phyloP scores from a whole-genome alignment of 1,140 invertebrate genomes.

The Cotesia vestalis region DNA sequence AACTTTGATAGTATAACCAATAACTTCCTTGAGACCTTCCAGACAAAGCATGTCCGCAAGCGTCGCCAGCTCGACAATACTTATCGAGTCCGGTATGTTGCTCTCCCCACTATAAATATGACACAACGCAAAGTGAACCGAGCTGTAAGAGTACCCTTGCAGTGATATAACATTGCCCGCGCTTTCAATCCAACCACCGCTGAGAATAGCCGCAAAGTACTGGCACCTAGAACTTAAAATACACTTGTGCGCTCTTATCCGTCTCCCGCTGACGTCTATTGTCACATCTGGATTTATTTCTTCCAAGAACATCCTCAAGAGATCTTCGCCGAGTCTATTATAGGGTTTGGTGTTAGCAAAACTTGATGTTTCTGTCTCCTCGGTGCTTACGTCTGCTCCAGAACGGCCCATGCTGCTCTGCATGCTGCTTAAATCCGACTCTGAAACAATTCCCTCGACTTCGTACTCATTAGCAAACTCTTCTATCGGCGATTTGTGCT shows the following conservation, averaged over 20 bases:
- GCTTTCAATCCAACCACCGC: slow-evolving; percentile 83
- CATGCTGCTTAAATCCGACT: slow-evolving; percentile 68
- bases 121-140: slow-evolving; percentile 87
- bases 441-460: slow-evolving; percentile 58
- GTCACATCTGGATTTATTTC: slow-evolving; percentile 87
- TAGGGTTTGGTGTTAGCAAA: slow-evolving; percentile 64
- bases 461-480: slow-evolving; percentile 49
- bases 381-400: slow-evolving; percentile 65
- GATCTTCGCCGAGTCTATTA: slow-evolving; percentile 81
- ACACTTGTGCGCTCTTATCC: slow-evolving; percentile 88
- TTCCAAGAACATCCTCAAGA: slow-evolving; percentile 88
- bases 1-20: slow-evolving; percentile 84
- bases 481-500: slow-evolving; percentile 56
- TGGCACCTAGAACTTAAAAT: slow-evolving; percentile 88
- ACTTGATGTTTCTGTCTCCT: slow-evolving; percentile 66
- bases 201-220: slow-evolving; percentile 90
- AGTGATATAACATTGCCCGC: slow-evolving; percentile 82
- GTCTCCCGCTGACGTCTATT: slow-evolving; percentile 79
- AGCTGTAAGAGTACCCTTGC: slow-evolving; percentile 84
- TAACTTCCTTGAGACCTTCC: slow-evolving; percentile 89
- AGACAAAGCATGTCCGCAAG: slow-evolving; percentile 87
- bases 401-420: slow-evolving; percentile 69
- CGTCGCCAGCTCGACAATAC: slow-evolving; percentile 85
- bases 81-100: slow-evolving; percentile 83
- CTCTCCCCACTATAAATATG: slow-evolving; percentile 92